Base-by-base conservation (phyloP, 2,888 invertebrate species). In the Amblyjoppa fuscipennis region DNA sequence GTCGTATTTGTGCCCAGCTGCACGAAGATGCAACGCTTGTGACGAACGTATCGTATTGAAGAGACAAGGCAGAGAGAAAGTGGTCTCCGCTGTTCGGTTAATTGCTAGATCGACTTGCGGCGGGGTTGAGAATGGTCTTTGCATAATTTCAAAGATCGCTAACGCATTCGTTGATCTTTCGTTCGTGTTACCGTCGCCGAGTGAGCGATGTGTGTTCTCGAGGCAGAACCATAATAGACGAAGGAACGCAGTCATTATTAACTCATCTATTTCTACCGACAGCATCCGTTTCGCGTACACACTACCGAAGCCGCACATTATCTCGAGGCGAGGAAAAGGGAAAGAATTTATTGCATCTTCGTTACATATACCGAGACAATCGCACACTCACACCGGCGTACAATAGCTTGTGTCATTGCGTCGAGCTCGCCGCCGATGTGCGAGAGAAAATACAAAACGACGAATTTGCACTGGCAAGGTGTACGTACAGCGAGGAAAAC, bases 131-230 rank as follows among this genome's bases (percentile, higher is more conserved):
- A 20, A 53, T 53, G 25, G 38, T 51, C 25, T 51, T 66, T 66
- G 31, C 66, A 59, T 77, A 45, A 77, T 77, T 77, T 69, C 56
- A 56, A 66, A 34, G 68, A 38, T 69, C 77, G 77, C 77, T 56
- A 77, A 68, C 41, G 41, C 68, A 68, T 68, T 38, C 11, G 49
- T 25, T 41, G 28, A 41, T 69, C 49, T 25, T 28, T 6, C 7
- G 13, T 25, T 2, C 7, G 16, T 45, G 45, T 69, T 69, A 2
- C 13, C 51, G 11, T 25, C 1, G 31, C n/a, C 28, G 34, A 6
- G 25, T 56, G 28, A 25, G 7, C 13, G 7, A 51, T 51, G 34
- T 51, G 49, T 28, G 5, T 41, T 56, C 16, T 3, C 13, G 56
- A 71, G 59, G 53, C 51, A 66, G 25, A 59, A 20, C 34, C 20